Percentiles rank a stretch among this genome's conserved stretches.
Conservation (phyloP, 2,888 invertebrate species). For the Papilio demoleus region DNA sequence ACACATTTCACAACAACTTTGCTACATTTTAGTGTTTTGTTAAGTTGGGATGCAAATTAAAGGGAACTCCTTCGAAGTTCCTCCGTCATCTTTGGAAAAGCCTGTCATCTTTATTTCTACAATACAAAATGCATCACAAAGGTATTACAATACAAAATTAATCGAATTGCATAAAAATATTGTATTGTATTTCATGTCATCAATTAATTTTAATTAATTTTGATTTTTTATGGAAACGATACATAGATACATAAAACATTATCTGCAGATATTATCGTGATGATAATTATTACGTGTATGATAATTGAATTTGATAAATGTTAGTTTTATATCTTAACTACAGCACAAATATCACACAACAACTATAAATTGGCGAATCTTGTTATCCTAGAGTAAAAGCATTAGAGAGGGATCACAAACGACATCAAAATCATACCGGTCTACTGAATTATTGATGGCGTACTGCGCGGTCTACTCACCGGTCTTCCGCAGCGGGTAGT, state of each 20-base stretch:
- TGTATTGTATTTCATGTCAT: not conserved
- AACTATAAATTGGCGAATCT: not conserved
- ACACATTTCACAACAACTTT: not conserved
- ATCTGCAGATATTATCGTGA: not conserved
- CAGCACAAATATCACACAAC: slow-evolving; percentile 16
- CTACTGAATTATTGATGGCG: no score
- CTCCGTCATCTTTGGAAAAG: no score
- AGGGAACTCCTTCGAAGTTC: no score
- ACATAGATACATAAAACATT: not conserved
- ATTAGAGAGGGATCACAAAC: no score
- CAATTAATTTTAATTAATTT: no score
- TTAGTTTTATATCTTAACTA: slow-evolving; percentile 28
- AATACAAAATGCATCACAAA: no score
- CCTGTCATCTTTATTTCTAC: no score
- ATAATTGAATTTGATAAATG: not conserved
- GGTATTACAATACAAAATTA: no score
- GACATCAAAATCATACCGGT: no score
- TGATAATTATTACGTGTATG: not conserved
- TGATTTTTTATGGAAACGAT: not conserved
- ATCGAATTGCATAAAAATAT: no score
- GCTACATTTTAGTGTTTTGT: not conserved
- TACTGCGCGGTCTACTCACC: slow-evolving; percentile 83
- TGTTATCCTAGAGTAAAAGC: no score
- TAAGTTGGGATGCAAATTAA: not conserved
- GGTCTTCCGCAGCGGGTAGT: slow-evolving; percentile 97